A percentile compares a stretch with the other conserved stretches of the same genome.
phyloP scores from a whole-genome alignment of 2,888 invertebrate genomes.

The Ormia ochracea region DNA sequence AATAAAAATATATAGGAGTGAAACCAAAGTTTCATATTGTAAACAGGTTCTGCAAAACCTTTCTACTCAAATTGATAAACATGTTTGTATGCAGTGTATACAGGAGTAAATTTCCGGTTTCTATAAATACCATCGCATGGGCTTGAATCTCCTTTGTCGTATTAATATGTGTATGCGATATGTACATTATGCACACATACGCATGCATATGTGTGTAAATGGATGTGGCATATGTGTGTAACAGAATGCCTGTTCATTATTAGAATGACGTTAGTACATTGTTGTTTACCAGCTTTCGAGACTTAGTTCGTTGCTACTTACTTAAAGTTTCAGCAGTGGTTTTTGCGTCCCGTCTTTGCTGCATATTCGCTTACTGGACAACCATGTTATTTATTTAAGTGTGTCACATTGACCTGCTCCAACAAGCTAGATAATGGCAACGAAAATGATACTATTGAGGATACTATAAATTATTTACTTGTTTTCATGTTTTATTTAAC shows the following conservation, averaged over 20 bases:
- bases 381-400: constrained; percentile 57
- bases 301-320: constrained; percentile 12
- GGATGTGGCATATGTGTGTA: too few species aligned
- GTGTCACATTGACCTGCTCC: constrained; percentile 62
- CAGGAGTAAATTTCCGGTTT: constrained; percentile 44
- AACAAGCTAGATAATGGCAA: constrained; percentile 55
- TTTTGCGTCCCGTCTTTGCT: not conserved
- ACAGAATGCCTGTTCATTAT: constrained; percentile 59
- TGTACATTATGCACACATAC: too few species aligned
- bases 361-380: constrained; percentile 13
- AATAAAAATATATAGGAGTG: too few species aligned
- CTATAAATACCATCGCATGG: not conserved
- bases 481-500: constrained; percentile 3
- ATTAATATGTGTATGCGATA: too few species aligned
- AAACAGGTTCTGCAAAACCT: too few species aligned
- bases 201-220: too few species aligned
- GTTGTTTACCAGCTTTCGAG: constrained; percentile 57
- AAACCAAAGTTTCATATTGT: too few species aligned
- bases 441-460: not conserved
- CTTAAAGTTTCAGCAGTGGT: not conserved
- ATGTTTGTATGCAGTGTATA: constrained; percentile 8
- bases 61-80: constrained; percentile 17
- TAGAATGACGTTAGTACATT: constrained; percentile 53
- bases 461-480: constrained; percentile 19
- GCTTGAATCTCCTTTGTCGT: not conserved